phyloP scores from a whole-genome alignment of 2,888 invertebrate genomes.

The Aethes cnicana region DNA sequence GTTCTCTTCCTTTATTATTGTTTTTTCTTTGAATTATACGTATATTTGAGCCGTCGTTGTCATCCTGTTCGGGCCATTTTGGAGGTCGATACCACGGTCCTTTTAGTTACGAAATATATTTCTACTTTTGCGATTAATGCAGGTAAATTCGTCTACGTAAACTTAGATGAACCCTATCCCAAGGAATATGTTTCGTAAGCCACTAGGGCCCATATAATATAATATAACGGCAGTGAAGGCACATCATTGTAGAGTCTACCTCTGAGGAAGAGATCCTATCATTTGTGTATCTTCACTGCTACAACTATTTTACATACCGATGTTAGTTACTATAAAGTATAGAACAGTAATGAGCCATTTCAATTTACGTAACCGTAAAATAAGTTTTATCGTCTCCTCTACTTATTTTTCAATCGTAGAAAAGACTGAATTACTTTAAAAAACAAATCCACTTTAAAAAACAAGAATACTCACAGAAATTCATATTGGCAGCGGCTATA shows the following conservation, averaged over 20 bases:
- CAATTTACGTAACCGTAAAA: slow-evolving; percentile 63
- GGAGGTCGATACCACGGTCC: slow-evolving; percentile 46
- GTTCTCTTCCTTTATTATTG: slow-evolving; percentile 68
- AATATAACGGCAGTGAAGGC: slow-evolving; percentile 49
- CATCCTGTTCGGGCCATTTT: slow-evolving; percentile 51
- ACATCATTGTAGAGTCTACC: slow-evolving; percentile 44
- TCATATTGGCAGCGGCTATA: slow-evolving; percentile 61
- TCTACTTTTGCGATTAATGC: slow-evolving; percentile 15
- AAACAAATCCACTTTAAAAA: slow-evolving; percentile 63
- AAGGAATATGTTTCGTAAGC: slow-evolving; percentile 54
- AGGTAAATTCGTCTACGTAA: slow-evolving; percentile 20
- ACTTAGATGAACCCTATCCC: slow-evolving; percentile 1
- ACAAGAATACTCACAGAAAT: slow-evolving; percentile 71
- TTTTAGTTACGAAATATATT: slow-evolving; percentile 54
- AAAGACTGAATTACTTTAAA: slow-evolving; percentile 70
- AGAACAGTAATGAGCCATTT: slow-evolving; percentile 69
- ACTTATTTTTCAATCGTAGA: slow-evolving; percentile 71
- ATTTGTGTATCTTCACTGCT: slow-evolving; percentile 60
- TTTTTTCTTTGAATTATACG: slow-evolving; percentile 57
- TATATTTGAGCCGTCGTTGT: slow-evolving; percentile 51
- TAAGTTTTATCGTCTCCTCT: slow-evolving; percentile 59
- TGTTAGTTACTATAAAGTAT: slow-evolving; percentile 72
- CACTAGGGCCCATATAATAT: slow-evolving; percentile 43
- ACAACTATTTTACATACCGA: slow-evolving; percentile 78
- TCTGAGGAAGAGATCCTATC: slow-evolving; percentile 41